These are phyloP conservation scores for Rostratula benghalensis DNA, from an alignment of 2,113 vertebrate species.

Conservation along the genomic window DNA sequence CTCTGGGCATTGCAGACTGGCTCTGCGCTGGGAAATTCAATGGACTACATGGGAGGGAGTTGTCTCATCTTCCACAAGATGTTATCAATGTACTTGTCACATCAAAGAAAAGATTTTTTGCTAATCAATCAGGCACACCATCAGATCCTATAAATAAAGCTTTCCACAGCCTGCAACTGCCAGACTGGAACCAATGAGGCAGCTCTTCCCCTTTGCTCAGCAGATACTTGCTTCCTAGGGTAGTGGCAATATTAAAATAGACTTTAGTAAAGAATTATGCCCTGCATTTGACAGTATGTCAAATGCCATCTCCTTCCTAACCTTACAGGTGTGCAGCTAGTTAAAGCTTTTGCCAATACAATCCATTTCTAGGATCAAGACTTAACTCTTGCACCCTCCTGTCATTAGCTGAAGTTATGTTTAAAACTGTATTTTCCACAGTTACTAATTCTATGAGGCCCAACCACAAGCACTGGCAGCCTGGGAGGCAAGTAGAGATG, in stretches of 20 bases:
- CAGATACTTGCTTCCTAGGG: neutral
- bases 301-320: neutral
- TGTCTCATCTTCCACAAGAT: neutral
- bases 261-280: neutral
- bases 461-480: neutral
- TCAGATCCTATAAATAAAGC: neutral
- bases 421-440: neutral
- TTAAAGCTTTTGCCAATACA: neutral
- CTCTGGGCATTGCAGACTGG: neutral
- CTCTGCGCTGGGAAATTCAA: neutral
- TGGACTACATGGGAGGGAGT: rapidly evolving
- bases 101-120: neutral
- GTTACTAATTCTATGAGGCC: neutral
- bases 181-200: neutral
- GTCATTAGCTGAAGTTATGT: neutral
- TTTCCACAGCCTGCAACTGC: neutral
- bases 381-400: neutral
- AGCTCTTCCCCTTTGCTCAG: neutral
- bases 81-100: rapidly evolving
- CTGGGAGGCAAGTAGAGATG: neutral
- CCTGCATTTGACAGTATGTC: neutral
- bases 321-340: neutral
- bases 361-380: neutral
- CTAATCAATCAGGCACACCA: neutral
- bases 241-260: neutral